Conservation (phyloP, 2,888 invertebrate species). For the Trachelus iudaicus region DNA sequence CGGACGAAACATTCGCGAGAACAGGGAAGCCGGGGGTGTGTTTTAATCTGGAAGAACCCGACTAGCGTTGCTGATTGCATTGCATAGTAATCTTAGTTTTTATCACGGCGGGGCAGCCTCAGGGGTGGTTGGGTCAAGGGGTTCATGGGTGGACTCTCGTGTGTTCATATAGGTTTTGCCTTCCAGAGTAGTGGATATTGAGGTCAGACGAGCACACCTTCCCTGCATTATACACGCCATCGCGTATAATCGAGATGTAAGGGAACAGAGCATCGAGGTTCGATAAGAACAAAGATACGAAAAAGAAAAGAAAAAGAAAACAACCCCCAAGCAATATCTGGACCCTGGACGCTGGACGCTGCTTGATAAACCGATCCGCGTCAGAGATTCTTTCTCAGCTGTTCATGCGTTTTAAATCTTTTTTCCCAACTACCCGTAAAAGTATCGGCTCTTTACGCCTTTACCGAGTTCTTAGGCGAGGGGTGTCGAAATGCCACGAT, state of each 20-base stretch:
- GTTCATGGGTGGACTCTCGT: neutral
- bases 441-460: neutral
- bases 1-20: neutral
- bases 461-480: neutral
- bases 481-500: neutral
- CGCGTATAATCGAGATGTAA: slow-evolving; percentile 35
- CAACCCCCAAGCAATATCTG: neutral
- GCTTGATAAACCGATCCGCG: neutral
- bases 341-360: neutral
- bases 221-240: slow-evolving; percentile 43
- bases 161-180: slow-evolving; percentile 9
- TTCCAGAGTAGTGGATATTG: slow-evolving; percentile 31
- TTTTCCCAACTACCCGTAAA: neutral
- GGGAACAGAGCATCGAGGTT: neutral
- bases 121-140: neutral
- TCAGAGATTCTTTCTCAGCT: neutral
- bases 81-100: slow-evolving; percentile 61
- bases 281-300: neutral
- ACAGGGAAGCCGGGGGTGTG: slow-evolving; percentile 22
- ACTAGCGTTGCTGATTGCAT: slow-evolving; percentile 52
- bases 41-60: slow-evolving; percentile 50
- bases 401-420: neutral
- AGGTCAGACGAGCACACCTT: slow-evolving; percentile 34
- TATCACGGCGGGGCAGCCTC: slow-evolving; percentile 32
- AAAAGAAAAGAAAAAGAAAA: neutral